A percentile compares a stretch with the other conserved stretches of the same genome.
Conservation (phyloP, 2,113 vertebrate species). For the Oceanites oceanicus region DNA sequence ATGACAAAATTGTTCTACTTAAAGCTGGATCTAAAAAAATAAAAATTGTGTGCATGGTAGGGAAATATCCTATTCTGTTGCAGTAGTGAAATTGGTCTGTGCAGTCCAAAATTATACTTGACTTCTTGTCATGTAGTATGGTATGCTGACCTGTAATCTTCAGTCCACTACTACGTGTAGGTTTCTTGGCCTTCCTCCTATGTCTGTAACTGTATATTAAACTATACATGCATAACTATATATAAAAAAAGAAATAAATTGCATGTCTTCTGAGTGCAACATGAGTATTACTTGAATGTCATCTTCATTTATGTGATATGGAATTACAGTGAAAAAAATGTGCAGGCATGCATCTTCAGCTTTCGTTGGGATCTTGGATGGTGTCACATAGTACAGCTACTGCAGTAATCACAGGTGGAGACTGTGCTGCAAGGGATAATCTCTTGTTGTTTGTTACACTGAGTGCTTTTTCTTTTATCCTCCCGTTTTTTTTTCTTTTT, state of each 20-base stretch:
- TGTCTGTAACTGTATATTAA: background rate
- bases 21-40: too few relatives aligned
- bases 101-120: background rate
- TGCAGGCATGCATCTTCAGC: background rate
- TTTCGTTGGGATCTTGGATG: constrained; percentile 4
- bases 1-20: background rate
- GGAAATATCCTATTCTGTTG: background rate
- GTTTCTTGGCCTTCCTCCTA: background rate
- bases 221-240: background rate
- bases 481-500: background rate
- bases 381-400: background rate
- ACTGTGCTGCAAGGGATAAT: constrained; percentile 26
- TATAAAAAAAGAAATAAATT: background rate
- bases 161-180: background rate
- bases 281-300: background rate
- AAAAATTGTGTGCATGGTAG: background rate
- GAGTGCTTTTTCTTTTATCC: constrained; percentile 31
- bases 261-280: background rate
- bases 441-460: constrained; percentile 31
- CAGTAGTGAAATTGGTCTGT: background rate
- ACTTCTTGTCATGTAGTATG: background rate
- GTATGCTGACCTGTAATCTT: background rate
- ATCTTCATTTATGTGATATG: background rate
- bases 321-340: background rate
- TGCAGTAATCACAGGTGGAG: background rate